Evolutionary conservation across 1,140 invertebrate genomes (phyloP), one percentile per base, ranked within the genome.

Genomic region (Chironomus tepperi): DNA sequence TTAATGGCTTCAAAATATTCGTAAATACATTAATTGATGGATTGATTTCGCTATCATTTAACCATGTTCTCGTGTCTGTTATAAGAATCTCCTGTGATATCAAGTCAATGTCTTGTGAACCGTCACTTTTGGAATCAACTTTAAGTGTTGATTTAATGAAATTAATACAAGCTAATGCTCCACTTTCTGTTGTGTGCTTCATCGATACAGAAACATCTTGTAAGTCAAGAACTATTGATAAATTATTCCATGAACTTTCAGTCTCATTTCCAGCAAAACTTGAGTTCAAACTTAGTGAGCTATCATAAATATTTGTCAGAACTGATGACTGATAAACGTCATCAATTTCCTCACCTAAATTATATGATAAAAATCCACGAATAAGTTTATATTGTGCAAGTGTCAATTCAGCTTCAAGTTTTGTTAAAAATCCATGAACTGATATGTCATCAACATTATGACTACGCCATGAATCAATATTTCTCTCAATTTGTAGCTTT

Each of bases 21-120:
- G 89, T 90, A 82, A 98, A 98, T 70, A 97, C 90, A 83, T 97
- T 98, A 42, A 88, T 88, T 74, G 88, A 83, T 73, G 88, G 86
- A 80, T 92, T 90, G 86, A 19, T 70, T 21, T 74, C 73, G 75
- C 2, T 3, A 3, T 12, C 10, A 43, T 19, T n/a, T 8, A 15
- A 18, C 9, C 15, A 42, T 15, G 43, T 74, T 75, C 93, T 86
- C 10, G 91, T 93, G 81, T 98, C 96, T 47, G 87, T 88, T 72
- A 97, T 88, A 0, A 94, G 81, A 80, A 98, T 97, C 83, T 97
- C 95, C 81, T 93, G 91, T 0, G 95, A 98, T 0, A 97, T 93
- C 3, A 98, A 84, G 84, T 97, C 95, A 34, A 98, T 89, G 79
- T 98, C 96, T 83, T 94, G 94, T 9, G 93, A 91, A 10, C 91